These are phyloP conservation scores for Papilio demoleus DNA, from an alignment of 2,888 invertebrate genomes.

Conservation along the genomic window DNA sequence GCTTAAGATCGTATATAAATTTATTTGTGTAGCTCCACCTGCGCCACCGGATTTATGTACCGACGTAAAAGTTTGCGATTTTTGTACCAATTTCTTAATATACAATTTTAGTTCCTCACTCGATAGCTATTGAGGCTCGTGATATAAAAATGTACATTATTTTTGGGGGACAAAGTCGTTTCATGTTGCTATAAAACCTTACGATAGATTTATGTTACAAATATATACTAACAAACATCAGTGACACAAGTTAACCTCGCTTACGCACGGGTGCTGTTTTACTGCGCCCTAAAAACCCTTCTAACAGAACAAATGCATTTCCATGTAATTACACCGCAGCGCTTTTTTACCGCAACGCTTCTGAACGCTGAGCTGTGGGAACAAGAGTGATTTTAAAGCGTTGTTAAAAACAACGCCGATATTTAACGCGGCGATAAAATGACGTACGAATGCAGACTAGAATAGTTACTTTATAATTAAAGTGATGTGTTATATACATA, in stretches of 20 bases:
- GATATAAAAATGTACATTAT: conserved; percentile 26
- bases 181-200: conserved; percentile 8
- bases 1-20: conserved; percentile 37
- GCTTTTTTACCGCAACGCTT: too few species aligned
- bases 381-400: too few species aligned
- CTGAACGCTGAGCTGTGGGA: too few species aligned
- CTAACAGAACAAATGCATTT: background rate
- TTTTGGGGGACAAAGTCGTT: conserved; percentile 23
- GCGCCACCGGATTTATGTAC: conserved; percentile 34
- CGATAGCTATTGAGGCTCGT: conserved; percentile 19
- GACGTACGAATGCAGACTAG: too few species aligned
- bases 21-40: conserved; percentile 35
- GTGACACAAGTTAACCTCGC: too few species aligned
- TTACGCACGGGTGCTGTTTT: too few species aligned
- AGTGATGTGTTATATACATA: background rate
- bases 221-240: background rate
- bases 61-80: conserved; percentile 28
- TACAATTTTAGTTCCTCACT: conserved; percentile 20
- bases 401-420: too few species aligned
- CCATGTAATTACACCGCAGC: too few species aligned
- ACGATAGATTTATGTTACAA: background rate
- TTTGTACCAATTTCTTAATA: conserved; percentile 9
- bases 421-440: too few species aligned
- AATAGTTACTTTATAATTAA: background rate
- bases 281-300: background rate